These are phyloP conservation scores for Anticlea derivata DNA, from an alignment of 2,888 invertebrate species.

Conservation along the genomic window DNA sequence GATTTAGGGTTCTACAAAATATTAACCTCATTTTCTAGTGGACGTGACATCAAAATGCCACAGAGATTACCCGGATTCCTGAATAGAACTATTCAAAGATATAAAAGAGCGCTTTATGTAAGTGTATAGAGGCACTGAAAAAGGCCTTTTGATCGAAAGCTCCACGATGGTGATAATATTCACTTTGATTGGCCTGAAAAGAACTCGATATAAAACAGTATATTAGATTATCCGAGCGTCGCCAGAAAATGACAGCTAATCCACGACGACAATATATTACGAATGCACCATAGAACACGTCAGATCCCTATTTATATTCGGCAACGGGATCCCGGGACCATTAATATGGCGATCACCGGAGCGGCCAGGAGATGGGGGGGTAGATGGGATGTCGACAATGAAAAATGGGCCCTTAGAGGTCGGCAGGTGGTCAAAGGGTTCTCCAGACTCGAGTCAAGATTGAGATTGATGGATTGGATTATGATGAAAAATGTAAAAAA, in stretches of 20 bases:
- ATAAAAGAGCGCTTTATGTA: too few species aligned
- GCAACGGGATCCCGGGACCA: constrained; percentile 60
- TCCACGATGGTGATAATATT: too few species aligned
- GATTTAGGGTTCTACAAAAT: too few species aligned
- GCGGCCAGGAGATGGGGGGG: constrained; percentile 41
- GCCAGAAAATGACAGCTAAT: constrained; percentile 61
- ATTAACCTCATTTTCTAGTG: too few species aligned
- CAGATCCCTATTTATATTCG: constrained; percentile 74
- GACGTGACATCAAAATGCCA: too few species aligned
- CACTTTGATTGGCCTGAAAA: too few species aligned
- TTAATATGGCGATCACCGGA: constrained; percentile 75
- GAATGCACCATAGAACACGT: constrained; percentile 74
- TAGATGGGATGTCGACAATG: constrained; percentile 31
- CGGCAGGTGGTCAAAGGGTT: constrained; percentile 33
- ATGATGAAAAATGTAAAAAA: background rate
- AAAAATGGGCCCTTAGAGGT: constrained; percentile 30
- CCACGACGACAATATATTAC: constrained; percentile 68
- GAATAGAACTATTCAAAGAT: too few species aligned
- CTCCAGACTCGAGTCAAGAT: constrained; percentile 25
- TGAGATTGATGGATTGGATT: constrained; percentile 24
- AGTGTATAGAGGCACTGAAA: too few species aligned
- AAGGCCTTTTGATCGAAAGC: too few species aligned
- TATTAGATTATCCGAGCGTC: background rate
- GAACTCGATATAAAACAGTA: background rate
- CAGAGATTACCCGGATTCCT: too few species aligned